Conservation (phyloP, 2,797 vertebrate species). For the Halcyon badia region DNA sequence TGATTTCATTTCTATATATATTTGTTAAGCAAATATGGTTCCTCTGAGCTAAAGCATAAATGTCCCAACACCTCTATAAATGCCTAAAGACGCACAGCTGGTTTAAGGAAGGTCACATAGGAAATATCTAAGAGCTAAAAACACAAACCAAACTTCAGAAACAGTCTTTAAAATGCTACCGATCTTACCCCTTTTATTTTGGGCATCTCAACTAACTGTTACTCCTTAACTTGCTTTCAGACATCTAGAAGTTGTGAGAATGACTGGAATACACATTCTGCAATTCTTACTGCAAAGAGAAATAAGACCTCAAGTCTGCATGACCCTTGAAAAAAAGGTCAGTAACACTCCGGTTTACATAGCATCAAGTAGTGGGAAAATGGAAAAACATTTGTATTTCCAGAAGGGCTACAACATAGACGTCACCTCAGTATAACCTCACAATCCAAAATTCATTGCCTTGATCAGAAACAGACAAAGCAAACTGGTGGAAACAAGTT, state of each 20-base stretch:
- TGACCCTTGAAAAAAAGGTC: constrained; percentile 11
- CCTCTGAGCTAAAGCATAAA: constrained; percentile 1
- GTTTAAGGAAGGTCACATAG: not conserved
- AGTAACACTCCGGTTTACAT: not conserved
- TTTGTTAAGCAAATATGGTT: constrained; percentile 29
- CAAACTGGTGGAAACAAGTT: not conserved
- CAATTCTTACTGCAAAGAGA: not conserved
- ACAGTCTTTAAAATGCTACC: not conserved
- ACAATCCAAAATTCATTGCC: not conserved
- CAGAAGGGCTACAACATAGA: not conserved
- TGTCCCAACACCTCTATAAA: not conserved
- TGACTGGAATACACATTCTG: not conserved
- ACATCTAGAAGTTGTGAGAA: not conserved
- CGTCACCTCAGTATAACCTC: not conserved
- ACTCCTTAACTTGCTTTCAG: not conserved
- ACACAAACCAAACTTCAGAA: not conserved
- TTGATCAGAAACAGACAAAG: not conserved
- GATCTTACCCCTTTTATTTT: not conserved
- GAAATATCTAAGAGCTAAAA: not conserved
- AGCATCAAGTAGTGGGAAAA: not conserved
- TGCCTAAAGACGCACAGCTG: not conserved
- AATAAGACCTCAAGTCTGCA: not conserved
- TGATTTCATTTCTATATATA: constrained; percentile 25
- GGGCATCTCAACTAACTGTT: not conserved
- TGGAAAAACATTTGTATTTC: not conserved